These are phyloP conservation scores for Atherinomorus stipes DNA, from an alignment of 2,113 vertebrate genomes.

Conservation along the genomic window DNA sequence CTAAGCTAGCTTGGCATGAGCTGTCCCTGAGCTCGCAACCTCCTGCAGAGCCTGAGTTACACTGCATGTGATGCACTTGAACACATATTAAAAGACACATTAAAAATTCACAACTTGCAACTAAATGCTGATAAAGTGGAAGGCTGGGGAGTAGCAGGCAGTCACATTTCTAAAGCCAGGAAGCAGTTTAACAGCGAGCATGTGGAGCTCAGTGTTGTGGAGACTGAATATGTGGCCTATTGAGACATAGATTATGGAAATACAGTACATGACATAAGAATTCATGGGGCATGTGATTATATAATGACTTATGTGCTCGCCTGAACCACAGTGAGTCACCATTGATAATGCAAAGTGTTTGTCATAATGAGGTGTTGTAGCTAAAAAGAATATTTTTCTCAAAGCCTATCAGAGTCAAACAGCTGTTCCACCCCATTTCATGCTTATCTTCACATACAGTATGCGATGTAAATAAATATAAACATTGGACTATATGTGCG, in stretches of 20 bases:
- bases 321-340: slow-evolving; percentile 1
- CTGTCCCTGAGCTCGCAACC: slow-evolving; percentile 3
- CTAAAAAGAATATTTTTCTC: slow-evolving; percentile 25
- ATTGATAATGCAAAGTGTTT: slow-evolving; percentile 1
- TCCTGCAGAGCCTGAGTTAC: neutral
- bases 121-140: neutral
- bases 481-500: neutral
- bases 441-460: neutral
- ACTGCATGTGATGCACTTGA: slow-evolving; percentile 1
- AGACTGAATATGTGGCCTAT: neutral
- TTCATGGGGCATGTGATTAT: slow-evolving; percentile 3
- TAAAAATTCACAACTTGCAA: neutral
- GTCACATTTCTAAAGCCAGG: neutral
- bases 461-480: neutral
- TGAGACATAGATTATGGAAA: neutral
- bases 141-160: neutral
- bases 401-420: slow-evolving; percentile 13
- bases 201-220: neutral
- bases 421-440: slow-evolving; percentile 22
- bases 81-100: neutral
- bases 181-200: neutral
- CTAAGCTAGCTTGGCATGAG: neutral
- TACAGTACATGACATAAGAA: slow-evolving; percentile 1
- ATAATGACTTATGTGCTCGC: neutral
- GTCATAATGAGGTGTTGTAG: neutral